These are phyloP conservation scores for Anhinga anhinga DNA, from an alignment of 2,113 vertebrate genomes.

Conservation along the genomic window DNA sequence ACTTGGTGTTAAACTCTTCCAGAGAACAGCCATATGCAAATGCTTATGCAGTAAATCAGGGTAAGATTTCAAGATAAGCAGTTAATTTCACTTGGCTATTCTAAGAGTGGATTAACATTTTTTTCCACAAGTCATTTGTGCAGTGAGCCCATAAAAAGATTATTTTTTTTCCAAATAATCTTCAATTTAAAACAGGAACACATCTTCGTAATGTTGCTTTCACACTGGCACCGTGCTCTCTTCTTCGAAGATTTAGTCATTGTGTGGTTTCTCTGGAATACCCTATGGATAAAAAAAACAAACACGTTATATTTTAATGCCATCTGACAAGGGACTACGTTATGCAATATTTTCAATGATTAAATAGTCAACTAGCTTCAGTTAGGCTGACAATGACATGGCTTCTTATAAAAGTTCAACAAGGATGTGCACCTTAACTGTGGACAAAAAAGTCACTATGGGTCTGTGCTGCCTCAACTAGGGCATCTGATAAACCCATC, in stretches of 20 bases:
- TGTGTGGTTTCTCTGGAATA: constrained; percentile 87
- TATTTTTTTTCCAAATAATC: constrained; percentile 48
- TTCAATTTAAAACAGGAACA: constrained; percentile 32
- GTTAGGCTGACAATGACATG: not conserved
- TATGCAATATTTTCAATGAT: not conserved
- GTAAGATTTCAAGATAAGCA: constrained; percentile 41
- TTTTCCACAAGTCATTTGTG: constrained; percentile 48
- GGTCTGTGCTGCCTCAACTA: not conserved
- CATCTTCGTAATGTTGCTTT: constrained; percentile 18
- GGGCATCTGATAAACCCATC: not conserved
- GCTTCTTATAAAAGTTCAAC: not conserved
- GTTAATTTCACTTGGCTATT: constrained; percentile 48
- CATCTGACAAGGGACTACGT: not conserved
- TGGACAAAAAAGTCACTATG: not conserved
- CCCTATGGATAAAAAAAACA: constrained; percentile 72
- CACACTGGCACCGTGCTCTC: not conserved
- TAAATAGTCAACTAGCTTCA: not conserved
- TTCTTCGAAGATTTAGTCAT: constrained; percentile 73
- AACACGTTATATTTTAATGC: not conserved
- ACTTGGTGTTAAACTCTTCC: constrained; percentile 17
- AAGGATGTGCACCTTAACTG: accelerated
- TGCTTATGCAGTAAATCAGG: constrained; percentile 4
- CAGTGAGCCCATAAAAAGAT: constrained; percentile 60
- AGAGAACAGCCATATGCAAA: constrained; percentile 3
- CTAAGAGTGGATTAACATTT: constrained; percentile 38